Conservation (phyloP, 2,888 invertebrate genomes). For the Meghimatium bilineatum region DNA sequence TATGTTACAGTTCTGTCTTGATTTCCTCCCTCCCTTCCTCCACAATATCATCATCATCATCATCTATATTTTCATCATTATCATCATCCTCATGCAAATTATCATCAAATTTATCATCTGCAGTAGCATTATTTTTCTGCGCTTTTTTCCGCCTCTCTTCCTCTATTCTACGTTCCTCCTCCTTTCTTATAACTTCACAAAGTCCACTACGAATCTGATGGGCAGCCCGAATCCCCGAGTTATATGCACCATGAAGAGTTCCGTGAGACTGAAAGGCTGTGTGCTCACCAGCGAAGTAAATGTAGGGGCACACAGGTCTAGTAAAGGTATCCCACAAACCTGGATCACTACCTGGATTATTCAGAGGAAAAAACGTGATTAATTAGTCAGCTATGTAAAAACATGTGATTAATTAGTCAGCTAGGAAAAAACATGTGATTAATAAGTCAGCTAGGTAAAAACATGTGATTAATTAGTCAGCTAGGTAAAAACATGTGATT, state of each 20-base stretch:
- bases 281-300: constrained; percentile 69
- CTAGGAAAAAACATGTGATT: no score
- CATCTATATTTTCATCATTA: constrained; percentile 15
- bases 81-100: constrained; percentile 9
- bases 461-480: no score
- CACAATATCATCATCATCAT: constrained; percentile 9
- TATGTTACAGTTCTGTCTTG: constrained; percentile 8
- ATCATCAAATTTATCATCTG: neutral
- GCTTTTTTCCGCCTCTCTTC: constrained; percentile 13
- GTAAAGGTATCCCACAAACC: constrained; percentile 58
- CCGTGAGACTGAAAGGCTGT: constrained; percentile 59
- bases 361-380: neutral
- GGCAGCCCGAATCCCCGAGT: constrained; percentile 57
- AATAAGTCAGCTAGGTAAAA: no score
- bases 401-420: no score
- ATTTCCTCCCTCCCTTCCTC: neutral
- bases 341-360: constrained; percentile 32
- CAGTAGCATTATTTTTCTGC: constrained; percentile 18
- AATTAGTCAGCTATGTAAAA: no score
- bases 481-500: no score
- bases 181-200: constrained; percentile 29
- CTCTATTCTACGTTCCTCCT: constrained; percentile 24
- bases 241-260: constrained; percentile 65
- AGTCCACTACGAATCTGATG: constrained; percentile 34
- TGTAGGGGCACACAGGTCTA: constrained; percentile 63